Evolutionary conservation across 2,888 invertebrate species (phyloP), one percentile per base, ranked within the genome.

Genomic region (Diploptera punctata): DNA sequence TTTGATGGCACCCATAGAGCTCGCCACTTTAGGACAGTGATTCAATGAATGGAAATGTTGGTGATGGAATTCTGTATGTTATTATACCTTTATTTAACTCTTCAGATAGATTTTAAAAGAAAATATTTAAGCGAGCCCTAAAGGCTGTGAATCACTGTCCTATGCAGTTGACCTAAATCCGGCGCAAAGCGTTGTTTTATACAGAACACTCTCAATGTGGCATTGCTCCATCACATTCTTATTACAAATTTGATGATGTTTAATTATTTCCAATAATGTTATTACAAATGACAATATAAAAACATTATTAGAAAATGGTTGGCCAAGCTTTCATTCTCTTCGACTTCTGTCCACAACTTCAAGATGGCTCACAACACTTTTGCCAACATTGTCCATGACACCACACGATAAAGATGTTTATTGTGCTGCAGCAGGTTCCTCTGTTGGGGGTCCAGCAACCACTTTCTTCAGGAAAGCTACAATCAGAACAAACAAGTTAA

Each of bases 381-480:
- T 26, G 24, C 54, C 54, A 54, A 26, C 54, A 57, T 33, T 65
- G 54, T 38, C 18, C 33, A 33, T 47, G 47, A n/a, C 47, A n/a
- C 18, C 7, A n/a, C 10, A 47, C 47, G n/a, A 47, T 38, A 47
- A 7, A 47, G 33, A 33, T 33, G 33, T 72, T 67, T 75, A 68
- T 65, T 73, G 68, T 24, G 67, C 73, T 13, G 52, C 60, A 7
- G 67, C 67, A 4, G 60, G 19, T 24, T 26, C 61, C 2, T 47
- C 60, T 5, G n/a, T 33, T 47, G 67, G 54, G 60, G 74, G 84
- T 68, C 84, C 84, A 75, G 82, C 81, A 77, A 84, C 78, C 90
- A 96, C 91, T 88, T 90, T 91, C 87, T 91, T 90, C 84, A 95
- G 91, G 89, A 97, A 96, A 85, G 92, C 94, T 94, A 87, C 73